Evolutionary conservation across 2,113 vertebrate species (phyloP).

Genomic region (Platysternon megacephalum): DNA sequence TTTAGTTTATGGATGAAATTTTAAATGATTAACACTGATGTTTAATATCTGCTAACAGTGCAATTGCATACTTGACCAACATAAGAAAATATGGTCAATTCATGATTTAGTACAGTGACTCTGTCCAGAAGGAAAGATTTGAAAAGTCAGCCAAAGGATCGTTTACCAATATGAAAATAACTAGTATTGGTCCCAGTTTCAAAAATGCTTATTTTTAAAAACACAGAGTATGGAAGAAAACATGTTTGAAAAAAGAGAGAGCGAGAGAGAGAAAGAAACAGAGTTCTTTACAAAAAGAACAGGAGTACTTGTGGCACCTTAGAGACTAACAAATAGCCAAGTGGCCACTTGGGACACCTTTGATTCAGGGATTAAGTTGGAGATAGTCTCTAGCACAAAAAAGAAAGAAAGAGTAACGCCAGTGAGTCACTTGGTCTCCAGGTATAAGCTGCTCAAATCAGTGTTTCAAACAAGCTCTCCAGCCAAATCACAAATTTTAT

Average conservation of each 20-base stretch:
- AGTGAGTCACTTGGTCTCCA: neutral
- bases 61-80: neutral
- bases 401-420: neutral
- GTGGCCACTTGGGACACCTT: neutral
- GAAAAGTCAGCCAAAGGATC: neutral
- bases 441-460: neutral
- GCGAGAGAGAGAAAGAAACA: neutral
- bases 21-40: slow-evolving; percentile 20
- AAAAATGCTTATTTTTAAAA: neutral
- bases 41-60: neutral
- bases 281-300: too few species aligned
- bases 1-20: neutral
- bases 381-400: neutral
- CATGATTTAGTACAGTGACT: neutral
- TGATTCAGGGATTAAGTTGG: neutral
- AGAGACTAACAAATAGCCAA: too few species aligned
- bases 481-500: neutral
- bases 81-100: neutral
- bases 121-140: neutral
- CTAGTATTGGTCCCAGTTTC: neutral
- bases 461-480: neutral
- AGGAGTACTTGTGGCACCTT: too few species aligned
- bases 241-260: neutral
- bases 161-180: neutral
- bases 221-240: neutral